Percentiles rank a stretch among this genome's conserved stretches.
Conservation (phyloP, 1,140 invertebrate genomes). For the Brachionus rubens region DNA sequence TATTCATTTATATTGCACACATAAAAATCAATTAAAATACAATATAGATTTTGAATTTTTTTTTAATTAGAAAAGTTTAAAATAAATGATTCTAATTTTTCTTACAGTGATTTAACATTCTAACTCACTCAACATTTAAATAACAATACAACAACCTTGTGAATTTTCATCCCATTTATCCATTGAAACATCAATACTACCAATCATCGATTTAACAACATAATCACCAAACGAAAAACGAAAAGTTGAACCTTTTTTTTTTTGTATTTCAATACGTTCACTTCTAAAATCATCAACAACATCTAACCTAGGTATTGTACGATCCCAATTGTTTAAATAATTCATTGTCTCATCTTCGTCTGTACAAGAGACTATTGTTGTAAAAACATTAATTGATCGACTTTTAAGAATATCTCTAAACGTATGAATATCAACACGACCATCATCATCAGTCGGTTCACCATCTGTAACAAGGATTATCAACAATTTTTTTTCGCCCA, state of each 20-base stretch:
- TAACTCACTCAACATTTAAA: too few relatives aligned
- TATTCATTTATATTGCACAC: too few relatives aligned
- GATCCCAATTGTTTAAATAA: slow-evolving; percentile 41
- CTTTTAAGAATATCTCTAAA: slow-evolving; percentile 11
- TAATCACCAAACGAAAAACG: slow-evolving; percentile 39
- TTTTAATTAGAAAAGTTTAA: too few relatives aligned
- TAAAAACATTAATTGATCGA: background rate
- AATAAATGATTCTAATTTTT: too few relatives aligned
- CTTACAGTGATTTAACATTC: too few relatives aligned
- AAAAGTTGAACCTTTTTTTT: background rate
- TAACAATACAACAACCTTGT: background rate
- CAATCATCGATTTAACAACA: slow-evolving; percentile 41
- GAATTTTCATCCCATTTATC: slow-evolving; percentile 2
- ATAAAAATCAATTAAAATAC: too few relatives aligned
- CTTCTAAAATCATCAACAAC: slow-evolving; percentile 28
- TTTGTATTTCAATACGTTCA: background rate
- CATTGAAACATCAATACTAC: background rate
- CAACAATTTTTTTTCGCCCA: slow-evolving; percentile 15
- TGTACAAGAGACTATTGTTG: slow-evolving; percentile 34
- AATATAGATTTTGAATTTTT: too few relatives aligned
- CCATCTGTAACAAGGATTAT: slow-evolving; percentile 35
- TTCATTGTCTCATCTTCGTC: slow-evolving; percentile 22
- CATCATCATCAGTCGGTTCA: slow-evolving; percentile 23
- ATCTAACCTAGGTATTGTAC: slow-evolving; percentile 10
- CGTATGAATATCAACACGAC: background rate